Base-by-base conservation (phyloP, 2,888 invertebrate species). In the Aricia artaxerxes region DNA sequence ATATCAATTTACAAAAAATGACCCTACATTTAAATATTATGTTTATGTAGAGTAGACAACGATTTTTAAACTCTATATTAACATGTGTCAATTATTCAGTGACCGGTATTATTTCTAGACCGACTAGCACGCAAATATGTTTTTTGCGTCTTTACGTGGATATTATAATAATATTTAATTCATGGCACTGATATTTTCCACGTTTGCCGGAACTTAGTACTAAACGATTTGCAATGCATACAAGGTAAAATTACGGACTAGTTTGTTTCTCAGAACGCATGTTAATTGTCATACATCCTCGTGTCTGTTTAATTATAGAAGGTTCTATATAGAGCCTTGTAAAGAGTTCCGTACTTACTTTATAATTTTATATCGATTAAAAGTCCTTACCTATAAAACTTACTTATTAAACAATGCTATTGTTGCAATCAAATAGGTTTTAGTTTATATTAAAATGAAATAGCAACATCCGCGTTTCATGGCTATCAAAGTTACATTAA, bases 261-360 rank as follows among this genome's bases (percentile, higher is more conserved):
- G 60, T 78, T 61, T 40, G 73, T 57, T 79, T 75, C 79, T 38
- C 49, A 44, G 75, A 79, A 79, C 79, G 49, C 16, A 31, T 75
- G 61, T 79, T 73, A 75, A 79, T 75, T 79, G 75, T 79, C 61
- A 61, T 64, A 75, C 73, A 75, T 79, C 75, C 79, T 79, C 64
- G 78, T 79, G 79, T 49, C 75, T 75, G 44, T 75, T 61, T 79
- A 79, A 75, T 79, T 64, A 9, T 75, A 49, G 79, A 78, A 75
- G 79, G 78, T 60, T 75, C 79, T 73, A 11, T 31, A 64, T 79
- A 73, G 6, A 79, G 31, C 79, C 79, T 79, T 79, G 79, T 35
- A 35, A 31, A 40, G 75, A 78, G 73, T 79, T 78, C 75, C 75
- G 78, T 78, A 44, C 31, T 44, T 75, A 40, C 40, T 73, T 78